Evolutionary conservation across 2,888 invertebrate genomes (phyloP), one percentile per base, ranked within the genome.

Genomic region (Leptinotarsa haldemani): DNA sequence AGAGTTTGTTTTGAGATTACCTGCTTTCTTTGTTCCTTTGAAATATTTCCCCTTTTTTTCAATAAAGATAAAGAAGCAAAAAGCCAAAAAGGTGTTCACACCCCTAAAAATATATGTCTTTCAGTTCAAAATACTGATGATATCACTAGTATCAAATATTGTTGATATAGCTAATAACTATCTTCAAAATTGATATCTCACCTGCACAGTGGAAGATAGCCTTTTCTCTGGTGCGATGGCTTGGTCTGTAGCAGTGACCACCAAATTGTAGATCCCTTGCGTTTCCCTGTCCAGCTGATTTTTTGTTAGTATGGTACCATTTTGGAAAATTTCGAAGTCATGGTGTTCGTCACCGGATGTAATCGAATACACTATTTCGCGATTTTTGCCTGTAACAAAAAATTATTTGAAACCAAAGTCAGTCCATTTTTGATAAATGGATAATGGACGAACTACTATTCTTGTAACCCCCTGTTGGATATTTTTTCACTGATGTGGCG

Each of bases 121-220:
- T 30, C 30, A 30, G 9, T 40, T 40, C 40, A 12, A 40, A 40
- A 40, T 40, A 40, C 9, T 30, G 30, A 30, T 7, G 9, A 40
- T 40, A 40, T 40, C 2, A 40, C 40, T 12, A 40, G 9, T 9
- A 40, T 40, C 9, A 40, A 40, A 40, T 9, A 40, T 40, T 30
- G 30, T 9, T 30, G 30, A 25, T 25, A 25, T 25, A 7, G 30
- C 7, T 1, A 7, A 30, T 30, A 30, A 30, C 1, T 25, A 25
- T 48, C 13, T 48, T 48, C n/a, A n/a, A 4, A 46, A 18, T 12
- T 40, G 30, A 47, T 40, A 20, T 70, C 83, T 83, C 83, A 94
- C 96, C 93, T 97, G 96, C 12, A 95, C 95, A 52, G 95, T 95
- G 18, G 96, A 95, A 22, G 96, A 95, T 67, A 97, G 89, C 71